Evolutionary conservation across 1,140 invertebrate species (phyloP), one percentile per base, ranked within the genome.

Genomic region (Drosophila trapezifrons): DNA sequence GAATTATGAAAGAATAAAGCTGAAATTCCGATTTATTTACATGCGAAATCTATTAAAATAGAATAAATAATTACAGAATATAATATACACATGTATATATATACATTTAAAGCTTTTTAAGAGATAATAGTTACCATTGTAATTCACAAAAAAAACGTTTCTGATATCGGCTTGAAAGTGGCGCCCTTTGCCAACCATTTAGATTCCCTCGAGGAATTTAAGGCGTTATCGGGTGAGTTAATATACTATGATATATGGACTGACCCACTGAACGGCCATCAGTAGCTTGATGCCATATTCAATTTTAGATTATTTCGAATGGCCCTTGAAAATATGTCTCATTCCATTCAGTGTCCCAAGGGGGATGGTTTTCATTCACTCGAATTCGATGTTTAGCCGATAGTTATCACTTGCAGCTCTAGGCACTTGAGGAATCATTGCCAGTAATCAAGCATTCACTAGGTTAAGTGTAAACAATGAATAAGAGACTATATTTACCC

Each of bases 181-280:
- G 90, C 90, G 90, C 90, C 90, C 71, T 87, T 91, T 70, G 86
- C 90, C 32, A 91, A 87, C 20, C 90, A 91, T 55, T 79, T 91
- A 80, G 90, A 91, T 91, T 91, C 90, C 76, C 90, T 91, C 9
- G 90, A 91, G 90, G 90, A 91, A 80, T 91, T 91, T 59, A 87
- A 89, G 58, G 67, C 75, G 7, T 45, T 91, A 59, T 74, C 85
- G 35, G 90, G 90, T 91, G 63, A 91, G 90, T 91, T 51, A 7
- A 22, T 20, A 49, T 29, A 17, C 17, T n/a, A n/a, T n/a, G n/a
- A n/a, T 12, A 9, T 22, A 22, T 32, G n/a, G 43, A 20, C 32
- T 40, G 55, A 32, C 52, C 12, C n/a, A 35, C 27, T 17, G 17
- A 29, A 25, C 10, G 17, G 29, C 3, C 13, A 37, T 15, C 3